Percentiles rank a stretch among this genome's conserved stretches.
Evolutionary conservation across 2,888 invertebrate genomes (phyloP).

Genomic region (Drosophila stalkeri): DNA sequence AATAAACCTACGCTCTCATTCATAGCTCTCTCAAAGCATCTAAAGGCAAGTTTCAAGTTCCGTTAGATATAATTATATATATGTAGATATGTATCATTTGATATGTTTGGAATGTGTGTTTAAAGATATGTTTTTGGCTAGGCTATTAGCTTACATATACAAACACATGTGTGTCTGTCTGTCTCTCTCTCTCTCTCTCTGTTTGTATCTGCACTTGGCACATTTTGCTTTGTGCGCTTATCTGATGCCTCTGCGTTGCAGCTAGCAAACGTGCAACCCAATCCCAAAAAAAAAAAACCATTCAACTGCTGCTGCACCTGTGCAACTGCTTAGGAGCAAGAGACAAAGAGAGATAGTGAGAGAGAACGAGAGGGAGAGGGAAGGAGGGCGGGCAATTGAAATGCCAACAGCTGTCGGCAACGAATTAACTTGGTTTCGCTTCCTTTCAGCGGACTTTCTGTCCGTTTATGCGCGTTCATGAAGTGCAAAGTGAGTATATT

Average conservation of each 20-base stretch:
- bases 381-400: constrained; percentile 5
- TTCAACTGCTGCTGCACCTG: constrained; percentile 68
- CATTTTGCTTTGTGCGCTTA: constrained; percentile 34
- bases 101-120: constrained; percentile 40
- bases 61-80: constrained; percentile 9
- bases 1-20: background rate
- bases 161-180: background rate
- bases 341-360: background rate
- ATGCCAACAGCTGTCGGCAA: constrained; percentile 39
- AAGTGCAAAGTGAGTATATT: background rate
- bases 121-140: constrained; percentile 5
- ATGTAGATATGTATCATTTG: constrained; percentile 15
- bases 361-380: background rate
- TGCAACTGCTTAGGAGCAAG: constrained; percentile 31
- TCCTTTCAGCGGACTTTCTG: constrained; percentile 15
- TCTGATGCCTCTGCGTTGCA: constrained; percentile 39
- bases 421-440: constrained; percentile 39
- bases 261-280: constrained; percentile 54
- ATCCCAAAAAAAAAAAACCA: constrained; percentile 54
- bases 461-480: background rate
- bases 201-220: constrained; percentile 36
- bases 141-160: constrained; percentile 22
- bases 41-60: constrained; percentile 23
- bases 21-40: constrained; percentile 3
- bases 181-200: too few relatives aligned